Percentiles rank a stretch among this genome's conserved stretches.
Conservation (phyloP, 1,140 invertebrate species). For the Drosophila sulfurigaster region DNA sequence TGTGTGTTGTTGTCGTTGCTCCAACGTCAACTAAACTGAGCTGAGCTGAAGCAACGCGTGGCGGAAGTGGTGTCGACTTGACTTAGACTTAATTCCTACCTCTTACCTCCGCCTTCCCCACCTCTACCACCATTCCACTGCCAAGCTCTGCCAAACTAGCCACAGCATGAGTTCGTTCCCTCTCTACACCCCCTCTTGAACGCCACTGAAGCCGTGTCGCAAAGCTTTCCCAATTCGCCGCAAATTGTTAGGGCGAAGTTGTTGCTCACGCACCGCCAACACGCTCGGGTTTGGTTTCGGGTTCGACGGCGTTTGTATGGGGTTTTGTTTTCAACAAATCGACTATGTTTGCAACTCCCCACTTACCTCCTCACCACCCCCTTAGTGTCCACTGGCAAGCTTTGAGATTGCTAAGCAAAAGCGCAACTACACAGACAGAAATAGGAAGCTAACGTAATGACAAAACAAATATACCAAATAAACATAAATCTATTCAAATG, state of each 20-base stretch:
- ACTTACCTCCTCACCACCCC: no score
- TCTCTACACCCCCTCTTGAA: no score
- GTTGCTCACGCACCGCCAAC: constrained; percentile 41
- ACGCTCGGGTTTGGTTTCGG: constrained; percentile 28
- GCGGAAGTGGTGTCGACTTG: constrained; percentile 40
- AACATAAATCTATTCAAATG: neutral
- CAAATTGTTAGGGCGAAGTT: constrained; percentile 51
- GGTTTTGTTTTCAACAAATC: constrained; percentile 61
- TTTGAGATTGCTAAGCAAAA: constrained; percentile 36
- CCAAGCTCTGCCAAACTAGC: neutral
- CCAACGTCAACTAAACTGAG: constrained; percentile 21
- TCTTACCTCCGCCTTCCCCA: neutral
- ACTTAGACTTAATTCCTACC: constrained; percentile 31
- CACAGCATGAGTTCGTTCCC: no score
- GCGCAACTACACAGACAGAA: constrained; percentile 42
- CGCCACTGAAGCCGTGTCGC: neutral
- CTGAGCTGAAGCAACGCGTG: constrained; percentile 24
- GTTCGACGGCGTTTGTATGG: constrained; percentile 14
- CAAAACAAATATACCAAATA: neutral
- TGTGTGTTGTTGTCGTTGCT: constrained; percentile 31
- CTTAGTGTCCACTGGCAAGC: neutral
- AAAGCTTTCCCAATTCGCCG: constrained; percentile 66
- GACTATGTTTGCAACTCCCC: constrained; percentile 45
- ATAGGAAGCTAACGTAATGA: neutral
- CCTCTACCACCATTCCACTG: neutral